Evolutionary conservation across 2,797 vertebrate genomes (phyloP), one percentile per base, ranked within the genome.

Genomic region (Myripristis jacobus): DNA sequence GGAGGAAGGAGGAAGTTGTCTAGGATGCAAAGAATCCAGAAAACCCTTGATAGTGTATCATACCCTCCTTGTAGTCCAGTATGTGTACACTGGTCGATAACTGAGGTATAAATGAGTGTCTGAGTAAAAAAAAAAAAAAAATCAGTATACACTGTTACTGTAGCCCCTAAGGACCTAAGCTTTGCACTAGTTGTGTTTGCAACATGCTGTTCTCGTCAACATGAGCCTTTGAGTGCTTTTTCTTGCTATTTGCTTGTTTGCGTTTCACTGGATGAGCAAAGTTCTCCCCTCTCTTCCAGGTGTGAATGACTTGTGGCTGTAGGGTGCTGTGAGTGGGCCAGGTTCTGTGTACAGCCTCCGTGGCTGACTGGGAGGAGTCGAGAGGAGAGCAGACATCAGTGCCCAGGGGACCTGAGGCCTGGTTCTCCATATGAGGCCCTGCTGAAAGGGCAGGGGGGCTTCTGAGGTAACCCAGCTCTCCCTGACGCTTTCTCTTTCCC

Each of bases 381-480:
- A 90, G 88, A 78, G 89, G 91, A 85, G 81, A 90, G 88, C 90
- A 91, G 89, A 91, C 90, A 89, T 89, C 88, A 88, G 88, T 86
- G 88, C 92, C 90, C 92, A 90, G 91, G 89, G 89, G 90, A 91
- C 89, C 82, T 22, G 75, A 89, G 89, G 88, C 88, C 90, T 89
- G 91, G 86, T 91, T 88, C 88, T 91, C 92, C 92, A 91, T 89
- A 93, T 93, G 92, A 92, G 91, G 92, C 92, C 92, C 91, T 90
- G 91, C 91, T 93, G 88, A 93, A 92, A 91, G 92, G 92, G 92
- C 92, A 93, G 91, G 92, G 92, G 92, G 92, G 91, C 92, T 92
- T 92, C 90, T 91, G 90, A 93, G 92, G 92, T 93, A 93, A 92
- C 70, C 78, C 66, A 66, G 56, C 69, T 85, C 81, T 62, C 31